These are phyloP conservation scores for Albula glossodonta DNA, from an alignment of 2,113 vertebrate genomes.

Conservation along the genomic window DNA sequence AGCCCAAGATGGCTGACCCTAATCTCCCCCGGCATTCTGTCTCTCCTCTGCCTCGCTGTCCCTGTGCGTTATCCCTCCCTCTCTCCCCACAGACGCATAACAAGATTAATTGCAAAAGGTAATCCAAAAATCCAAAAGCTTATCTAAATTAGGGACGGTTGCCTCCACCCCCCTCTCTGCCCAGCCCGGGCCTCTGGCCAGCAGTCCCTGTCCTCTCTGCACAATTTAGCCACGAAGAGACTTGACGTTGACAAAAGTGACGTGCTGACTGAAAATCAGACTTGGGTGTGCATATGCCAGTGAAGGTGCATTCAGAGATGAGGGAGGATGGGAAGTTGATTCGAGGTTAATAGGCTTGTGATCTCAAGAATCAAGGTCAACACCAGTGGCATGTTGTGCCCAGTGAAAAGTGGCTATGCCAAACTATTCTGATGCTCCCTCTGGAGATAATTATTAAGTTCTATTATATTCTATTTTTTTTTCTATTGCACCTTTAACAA, in stretches of 20 bases:
- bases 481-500: neutral
- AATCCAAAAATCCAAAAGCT: slow-evolving; percentile 68
- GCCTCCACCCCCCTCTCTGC: neutral
- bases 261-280: too few species aligned
- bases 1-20: neutral
- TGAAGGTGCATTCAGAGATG: neutral
- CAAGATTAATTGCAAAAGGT: slow-evolving; percentile 67
- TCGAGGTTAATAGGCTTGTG: slow-evolving; percentile 11
- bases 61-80: slow-evolving; percentile 19
- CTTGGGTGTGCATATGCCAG: neutral
- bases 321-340: neutral
- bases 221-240: too few species aligned
- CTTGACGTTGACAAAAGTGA: too few species aligned
- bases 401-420: too few species aligned
- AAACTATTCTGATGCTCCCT: too few species aligned
- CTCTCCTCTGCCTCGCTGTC: slow-evolving; percentile 8
- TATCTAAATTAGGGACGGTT: slow-evolving; percentile 64
- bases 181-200: slow-evolving; percentile 20
- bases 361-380: slow-evolving; percentile 3
- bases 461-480: neutral
- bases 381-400: neutral
- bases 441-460: too few species aligned
- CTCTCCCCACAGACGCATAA: slow-evolving; percentile 48
- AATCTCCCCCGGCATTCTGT: slow-evolving; percentile 21
- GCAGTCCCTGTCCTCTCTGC: slow-evolving; percentile 33